Conservation (phyloP, 1,140 invertebrate species). For the Pygmarrhopalites habei region DNA sequence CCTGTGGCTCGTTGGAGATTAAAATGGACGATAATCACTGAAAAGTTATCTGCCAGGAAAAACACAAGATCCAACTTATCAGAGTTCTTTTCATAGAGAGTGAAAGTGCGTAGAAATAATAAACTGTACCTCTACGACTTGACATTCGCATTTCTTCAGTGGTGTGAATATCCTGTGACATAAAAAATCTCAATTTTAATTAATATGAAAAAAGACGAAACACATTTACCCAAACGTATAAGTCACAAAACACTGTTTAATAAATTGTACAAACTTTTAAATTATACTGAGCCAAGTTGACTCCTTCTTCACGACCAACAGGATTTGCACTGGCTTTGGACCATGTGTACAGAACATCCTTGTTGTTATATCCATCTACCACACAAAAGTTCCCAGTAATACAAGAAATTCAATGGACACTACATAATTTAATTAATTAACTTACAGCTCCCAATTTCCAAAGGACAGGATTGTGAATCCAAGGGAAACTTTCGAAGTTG, state of each 20-base stretch:
- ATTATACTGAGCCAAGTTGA: slow-evolving; percentile 47
- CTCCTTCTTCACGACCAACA: slow-evolving; percentile 42
- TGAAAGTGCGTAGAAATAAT: too few relatives aligned
- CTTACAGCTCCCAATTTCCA: slow-evolving; percentile 58
- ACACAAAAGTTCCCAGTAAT: neutral
- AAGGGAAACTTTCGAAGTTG: slow-evolving; percentile 58
- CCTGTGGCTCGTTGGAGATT: slow-evolving; percentile 48
- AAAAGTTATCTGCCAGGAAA: slow-evolving; percentile 43
- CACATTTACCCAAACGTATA: too few relatives aligned
- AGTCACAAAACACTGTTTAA: too few relatives aligned
- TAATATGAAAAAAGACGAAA: too few relatives aligned
- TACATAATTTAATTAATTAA: too few relatives aligned
- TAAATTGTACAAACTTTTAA: too few relatives aligned
- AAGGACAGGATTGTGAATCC: slow-evolving; percentile 55
- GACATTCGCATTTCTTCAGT: slow-evolving; percentile 32
- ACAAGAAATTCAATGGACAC: slow-evolving; percentile 13
- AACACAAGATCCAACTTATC: too few relatives aligned
- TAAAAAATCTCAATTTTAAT: too few relatives aligned
- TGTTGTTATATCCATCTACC: slow-evolving; percentile 52
- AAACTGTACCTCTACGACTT: slow-evolving; percentile 37
- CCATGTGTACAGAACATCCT: slow-evolving; percentile 55
- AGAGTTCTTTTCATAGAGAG: too few relatives aligned
- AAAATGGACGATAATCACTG: slow-evolving; percentile 50
- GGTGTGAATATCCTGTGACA: slow-evolving; percentile 41
- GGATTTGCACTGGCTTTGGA: slow-evolving; percentile 41